phyloP scores from a whole-genome alignment of 2,113 vertebrate genomes.

The Pantherophis guttatus region DNA sequence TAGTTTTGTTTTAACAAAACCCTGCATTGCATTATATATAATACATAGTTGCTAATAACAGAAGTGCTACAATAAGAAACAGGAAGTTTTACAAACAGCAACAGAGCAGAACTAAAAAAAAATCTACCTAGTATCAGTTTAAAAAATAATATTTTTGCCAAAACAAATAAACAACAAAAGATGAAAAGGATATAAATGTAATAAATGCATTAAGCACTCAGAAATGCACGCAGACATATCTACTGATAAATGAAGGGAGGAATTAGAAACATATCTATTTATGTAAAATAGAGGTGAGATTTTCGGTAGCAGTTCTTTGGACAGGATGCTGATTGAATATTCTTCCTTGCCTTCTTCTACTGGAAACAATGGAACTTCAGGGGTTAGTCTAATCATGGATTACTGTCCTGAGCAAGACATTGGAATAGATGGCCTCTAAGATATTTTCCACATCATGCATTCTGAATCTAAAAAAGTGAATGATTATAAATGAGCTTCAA shows the following conservation, averaged over 20 bases:
- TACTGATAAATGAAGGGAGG: background rate
- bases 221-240: background rate
- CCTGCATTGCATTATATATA: background rate
- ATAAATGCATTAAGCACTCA: background rate
- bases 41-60: background rate
- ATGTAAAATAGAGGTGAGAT: background rate
- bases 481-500: background rate
- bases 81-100: background rate
- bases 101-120: background rate
- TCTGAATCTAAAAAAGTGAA: background rate
- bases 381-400: background rate
- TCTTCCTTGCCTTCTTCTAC: background rate
- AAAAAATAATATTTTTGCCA: background rate
- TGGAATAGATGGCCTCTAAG: background rate
- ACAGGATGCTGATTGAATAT: background rate
- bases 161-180: background rate
- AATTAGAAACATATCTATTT: background rate
- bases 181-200: background rate
- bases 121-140: background rate
- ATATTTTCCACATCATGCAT: background rate
- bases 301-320: background rate
- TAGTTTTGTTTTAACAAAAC: background rate
- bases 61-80: background rate
- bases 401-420: background rate
- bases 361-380: background rate